Conservation (phyloP, 2,797 vertebrate species). For the Phoeniculus purpureus region DNA sequence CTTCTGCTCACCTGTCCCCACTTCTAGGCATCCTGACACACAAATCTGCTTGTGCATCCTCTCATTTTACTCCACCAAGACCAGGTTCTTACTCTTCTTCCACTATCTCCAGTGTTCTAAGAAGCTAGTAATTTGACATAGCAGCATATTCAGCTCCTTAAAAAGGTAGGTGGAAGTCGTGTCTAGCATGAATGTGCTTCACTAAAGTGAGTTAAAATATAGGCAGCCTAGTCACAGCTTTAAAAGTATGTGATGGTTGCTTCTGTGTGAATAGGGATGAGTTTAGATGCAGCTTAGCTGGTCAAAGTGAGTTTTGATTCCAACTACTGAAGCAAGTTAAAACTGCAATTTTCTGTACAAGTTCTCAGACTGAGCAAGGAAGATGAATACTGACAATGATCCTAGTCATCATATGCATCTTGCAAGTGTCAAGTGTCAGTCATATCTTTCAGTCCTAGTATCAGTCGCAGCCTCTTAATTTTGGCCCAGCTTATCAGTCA, state of each 20-base stretch:
- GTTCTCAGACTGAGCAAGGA: not conserved
- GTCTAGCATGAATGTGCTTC: not conserved
- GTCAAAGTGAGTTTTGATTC: not conserved
- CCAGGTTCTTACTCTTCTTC: not conserved
- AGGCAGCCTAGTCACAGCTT: not conserved
- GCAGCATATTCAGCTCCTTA: not conserved
- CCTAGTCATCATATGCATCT: rapidly evolving
- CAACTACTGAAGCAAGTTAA: not conserved
- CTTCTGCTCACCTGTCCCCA: not conserved
- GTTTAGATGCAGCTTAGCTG: not conserved
- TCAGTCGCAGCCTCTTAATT: not conserved
- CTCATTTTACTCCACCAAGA: not conserved
- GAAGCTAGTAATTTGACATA: not conserved
- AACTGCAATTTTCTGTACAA: not conserved
- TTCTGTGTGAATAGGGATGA: not conserved
- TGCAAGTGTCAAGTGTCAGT: not conserved
- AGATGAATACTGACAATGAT: not conserved
- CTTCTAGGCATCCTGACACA: not conserved
- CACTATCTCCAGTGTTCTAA: not conserved
- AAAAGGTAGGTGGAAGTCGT: not conserved
- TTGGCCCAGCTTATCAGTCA: not conserved
- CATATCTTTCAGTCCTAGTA: not conserved
- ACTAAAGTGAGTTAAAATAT: not conserved
- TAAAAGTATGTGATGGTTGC: not conserved
- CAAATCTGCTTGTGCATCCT: not conserved